Evolutionary conservation across 1,140 invertebrate species (phyloP).

Genomic region (Zaprionus davidi): DNA sequence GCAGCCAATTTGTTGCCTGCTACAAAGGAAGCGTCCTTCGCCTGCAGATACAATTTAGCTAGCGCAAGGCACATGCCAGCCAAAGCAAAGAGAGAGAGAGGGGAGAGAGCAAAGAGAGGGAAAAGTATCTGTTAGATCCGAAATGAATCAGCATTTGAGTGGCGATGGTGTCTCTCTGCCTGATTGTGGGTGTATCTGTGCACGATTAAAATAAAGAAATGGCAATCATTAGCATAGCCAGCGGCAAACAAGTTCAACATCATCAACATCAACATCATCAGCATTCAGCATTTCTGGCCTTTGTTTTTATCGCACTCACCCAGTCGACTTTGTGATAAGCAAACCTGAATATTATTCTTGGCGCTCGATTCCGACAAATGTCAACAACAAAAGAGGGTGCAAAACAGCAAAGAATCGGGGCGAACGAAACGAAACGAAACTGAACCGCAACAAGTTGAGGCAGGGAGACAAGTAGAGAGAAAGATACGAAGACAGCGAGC

Average conservation of each 20-base stretch:
- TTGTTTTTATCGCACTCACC: slow-evolving; percentile 43
- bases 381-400: slow-evolving; percentile 39
- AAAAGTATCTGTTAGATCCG: not conserved
- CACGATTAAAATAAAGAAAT: slow-evolving; percentile 45
- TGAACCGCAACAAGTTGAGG: not conserved
- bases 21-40: slow-evolving; percentile 43
- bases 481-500: slow-evolving; percentile 2
- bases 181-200: slow-evolving; percentile 18
- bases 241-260: slow-evolving; percentile 6
- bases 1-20: slow-evolving; percentile 67
- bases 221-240: slow-evolving; percentile 16
- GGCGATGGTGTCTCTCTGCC: not conserved
- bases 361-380: slow-evolving; percentile 50
- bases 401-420: not conserved
- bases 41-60: slow-evolving; percentile 26
- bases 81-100: slow-evolving; percentile 4
- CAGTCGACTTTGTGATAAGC: slow-evolving; percentile 62
- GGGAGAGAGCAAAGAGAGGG: not conserved
- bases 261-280: slow-evolving; percentile 6
- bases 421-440: slow-evolving; percentile 2
- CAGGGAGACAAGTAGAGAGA: not conserved
- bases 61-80: slow-evolving; percentile 27
- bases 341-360: slow-evolving; percentile 49
- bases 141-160: not conserved
- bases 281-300: slow-evolving; percentile 17